Base-by-base conservation (phyloP, 2,888 invertebrate genomes). In the Lasioglossum villosulum region DNA sequence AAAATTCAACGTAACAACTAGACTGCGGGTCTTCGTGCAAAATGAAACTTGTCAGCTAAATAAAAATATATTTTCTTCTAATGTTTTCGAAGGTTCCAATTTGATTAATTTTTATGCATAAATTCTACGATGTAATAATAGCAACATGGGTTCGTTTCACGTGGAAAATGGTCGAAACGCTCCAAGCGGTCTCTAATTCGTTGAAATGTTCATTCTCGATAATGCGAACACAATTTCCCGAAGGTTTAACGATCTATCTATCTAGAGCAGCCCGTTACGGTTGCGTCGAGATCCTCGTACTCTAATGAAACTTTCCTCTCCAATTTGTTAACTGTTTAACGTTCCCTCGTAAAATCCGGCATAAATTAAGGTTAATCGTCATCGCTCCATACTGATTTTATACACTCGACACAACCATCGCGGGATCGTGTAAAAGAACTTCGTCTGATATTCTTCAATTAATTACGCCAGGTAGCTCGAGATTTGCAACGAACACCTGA, bases 291-390 rank as follows among this genome's bases (percentile, higher is more conserved):
- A n/a, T 77, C 73, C 27, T n/a, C 37, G 76, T 73, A 77, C 74
- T 48, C 30, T 78, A 71, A 82, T n/a, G 74, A 74, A 82, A 78
- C 77, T 78, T 23, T 14, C 23, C 74, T 37, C 70, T 77, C 74
- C 82, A 78, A 84, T 82, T 84, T 82, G 84, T 78, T 82, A 84
- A 84, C 83, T 75, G 82, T 82, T 84, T 74, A 84, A 75, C 83
- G 75, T 63, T 56, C 74, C 82, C 77, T 75, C 84, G 78, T 63
- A 63, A 78, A 84, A 75, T 78, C 78, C 34, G 34, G 78, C 71
- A 84, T 84, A 84, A 84, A 84, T 82, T 78, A 75, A 34, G 71
- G 42, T 78, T 84, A 78, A 84, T 84, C 84, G 84, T 82, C 78
- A 37, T 78, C 83, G 84, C 63, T 72, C 52, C 83, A 52, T 52